Base-by-base conservation (phyloP, 1,140 invertebrate species). In the Lepidurus apus region DNA sequence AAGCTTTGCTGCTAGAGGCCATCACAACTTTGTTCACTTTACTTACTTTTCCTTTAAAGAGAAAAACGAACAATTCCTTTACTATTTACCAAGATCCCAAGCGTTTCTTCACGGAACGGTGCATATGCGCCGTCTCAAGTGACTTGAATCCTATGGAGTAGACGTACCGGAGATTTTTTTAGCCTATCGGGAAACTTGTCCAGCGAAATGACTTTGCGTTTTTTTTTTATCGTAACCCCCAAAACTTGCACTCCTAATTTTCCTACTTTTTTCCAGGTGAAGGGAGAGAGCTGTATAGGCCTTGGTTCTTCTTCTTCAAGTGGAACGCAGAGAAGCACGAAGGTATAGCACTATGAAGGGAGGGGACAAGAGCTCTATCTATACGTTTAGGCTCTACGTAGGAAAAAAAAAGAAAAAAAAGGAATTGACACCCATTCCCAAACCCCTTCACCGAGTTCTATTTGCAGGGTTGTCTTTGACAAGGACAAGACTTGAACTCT, bases 341-440 rank as follows among this genome's bases (percentile, higher is more conserved):
- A 65, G 21, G 53, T 65, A 65, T 65, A n/a, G 53, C 53, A n/a
- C 53, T 21, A 17, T 65, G 53, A 65, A 65, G 17, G 13, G 53
- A 34, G 34, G 34, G 34, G 34, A 4, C 34, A 34, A 34, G 34
- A 4, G 34, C 34, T 34, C 34, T 34, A 34, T 34, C 34, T 34
- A 34, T 34, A 4, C 2, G 34, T 34, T 34, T 34, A 34, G 34
- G n/a, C 53, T 65, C 53, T 21, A 17, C 21, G 53, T 7, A 21
- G 17, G 13, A 1, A 65, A 13, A 21, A 13, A 65, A 3, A 17
- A 9, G 47, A 21, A 65, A 65, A 65, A 65, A 65, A 65, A n/a
- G 17, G 53, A 65, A 65, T 65, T 65, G 53, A 65, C 53, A 65
- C 53, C 53, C 53, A 21, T 65, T 65, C 53, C 53, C 53, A 65